Evolutionary conservation across 2,888 invertebrate species (phyloP).

Genomic region (Cheilosia impressa): DNA sequence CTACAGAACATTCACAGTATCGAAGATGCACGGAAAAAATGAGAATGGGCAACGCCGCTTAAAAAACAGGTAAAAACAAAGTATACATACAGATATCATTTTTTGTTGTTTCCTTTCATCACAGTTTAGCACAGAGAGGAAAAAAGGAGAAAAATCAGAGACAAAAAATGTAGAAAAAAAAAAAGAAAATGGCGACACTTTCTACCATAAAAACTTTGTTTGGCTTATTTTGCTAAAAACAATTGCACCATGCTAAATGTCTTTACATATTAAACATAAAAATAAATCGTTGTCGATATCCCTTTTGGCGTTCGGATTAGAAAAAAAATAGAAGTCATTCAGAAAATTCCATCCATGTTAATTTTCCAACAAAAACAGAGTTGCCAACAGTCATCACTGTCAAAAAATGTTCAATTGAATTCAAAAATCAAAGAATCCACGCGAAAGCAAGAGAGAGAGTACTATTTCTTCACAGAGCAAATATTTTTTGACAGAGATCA

Average conservation of each 20-base stretch:
- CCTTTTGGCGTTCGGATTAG: not conserved
- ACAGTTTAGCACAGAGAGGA: conserved; percentile 23
- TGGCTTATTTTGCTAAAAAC: conserved; percentile 10
- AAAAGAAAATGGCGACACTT: conserved; percentile 74
- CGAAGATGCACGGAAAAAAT: conserved; percentile 42
- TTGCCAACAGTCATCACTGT: conserved; percentile 51
- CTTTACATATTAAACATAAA: not conserved
- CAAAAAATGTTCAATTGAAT: not conserved
- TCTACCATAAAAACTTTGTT: conserved; percentile 32
- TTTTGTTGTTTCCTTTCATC: conserved; percentile 26
- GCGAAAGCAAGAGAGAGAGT: conserved; percentile 33
- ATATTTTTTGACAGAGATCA: conserved; percentile 66
- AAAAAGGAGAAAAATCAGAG: conserved; percentile 54
- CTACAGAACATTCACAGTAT: conserved; percentile 2
- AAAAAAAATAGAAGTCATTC: conserved; percentile 47
- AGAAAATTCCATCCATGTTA: conserved; percentile 40
- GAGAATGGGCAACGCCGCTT: conserved; percentile 70
- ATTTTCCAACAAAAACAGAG: conserved; percentile 40
- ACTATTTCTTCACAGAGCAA: not conserved
- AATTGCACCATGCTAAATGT: not conserved
- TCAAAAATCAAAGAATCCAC: conserved; percentile 41
- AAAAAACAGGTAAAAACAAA: conserved; percentile 72
- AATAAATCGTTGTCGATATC: not conserved
- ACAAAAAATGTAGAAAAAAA: conserved; percentile 21
- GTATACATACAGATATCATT: conserved; percentile 48